Evolutionary conservation across 2,888 invertebrate genomes (phyloP).

Genomic region (Drosophila tanythrix): DNA sequence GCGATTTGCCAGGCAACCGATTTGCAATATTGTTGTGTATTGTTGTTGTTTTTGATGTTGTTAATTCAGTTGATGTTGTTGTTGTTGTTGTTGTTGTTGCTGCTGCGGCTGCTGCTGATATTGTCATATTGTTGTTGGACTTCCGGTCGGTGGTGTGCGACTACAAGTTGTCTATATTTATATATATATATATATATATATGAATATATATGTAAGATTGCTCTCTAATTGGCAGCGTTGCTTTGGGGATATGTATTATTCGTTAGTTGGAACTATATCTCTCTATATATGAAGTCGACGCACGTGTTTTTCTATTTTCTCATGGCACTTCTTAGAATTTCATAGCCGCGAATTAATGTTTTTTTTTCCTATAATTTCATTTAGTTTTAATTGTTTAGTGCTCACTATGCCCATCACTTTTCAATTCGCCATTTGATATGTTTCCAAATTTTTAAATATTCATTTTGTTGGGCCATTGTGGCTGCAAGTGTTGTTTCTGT

Average conservation of each 20-base stretch:
- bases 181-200: slow-evolving; percentile 12
- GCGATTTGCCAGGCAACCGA: slow-evolving; percentile 74
- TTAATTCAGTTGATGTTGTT: slow-evolving; percentile 16
- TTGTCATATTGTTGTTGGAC: slow-evolving; percentile 71
- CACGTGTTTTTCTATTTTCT: slow-evolving; percentile 9
- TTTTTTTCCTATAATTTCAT: slow-evolving; percentile 22
- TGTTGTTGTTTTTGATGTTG: slow-evolving; percentile 20
- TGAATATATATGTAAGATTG: slow-evolving; percentile 27
- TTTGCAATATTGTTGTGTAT: slow-evolving; percentile 47
- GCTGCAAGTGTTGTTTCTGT: slow-evolving; percentile 44
- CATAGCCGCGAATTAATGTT: slow-evolving; percentile 8
- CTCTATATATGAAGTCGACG: slow-evolving; percentile 28
- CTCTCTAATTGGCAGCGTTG: slow-evolving; percentile 67
- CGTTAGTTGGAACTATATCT: slow-evolving; percentile 21
- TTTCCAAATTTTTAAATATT: slow-evolving; percentile 89
- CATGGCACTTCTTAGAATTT: slow-evolving; percentile 61
- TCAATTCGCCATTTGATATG: slow-evolving; percentile 90
- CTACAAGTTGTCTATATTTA: slow-evolving; percentile 34
- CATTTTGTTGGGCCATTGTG: slow-evolving; percentile 80
- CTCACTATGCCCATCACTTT: slow-evolving; percentile 43
- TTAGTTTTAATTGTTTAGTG: slow-evolving; percentile 17
- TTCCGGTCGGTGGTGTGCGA: slow-evolving; percentile 61
- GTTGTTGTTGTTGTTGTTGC: slow-evolving; percentile 11
- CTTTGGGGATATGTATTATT: slow-evolving; percentile 62
- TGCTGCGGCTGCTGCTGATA: slow-evolving; percentile 65